These are phyloP conservation scores for Hyles euphorbiae DNA, from an alignment of 1,140 invertebrate species.

Conservation along the genomic window DNA sequence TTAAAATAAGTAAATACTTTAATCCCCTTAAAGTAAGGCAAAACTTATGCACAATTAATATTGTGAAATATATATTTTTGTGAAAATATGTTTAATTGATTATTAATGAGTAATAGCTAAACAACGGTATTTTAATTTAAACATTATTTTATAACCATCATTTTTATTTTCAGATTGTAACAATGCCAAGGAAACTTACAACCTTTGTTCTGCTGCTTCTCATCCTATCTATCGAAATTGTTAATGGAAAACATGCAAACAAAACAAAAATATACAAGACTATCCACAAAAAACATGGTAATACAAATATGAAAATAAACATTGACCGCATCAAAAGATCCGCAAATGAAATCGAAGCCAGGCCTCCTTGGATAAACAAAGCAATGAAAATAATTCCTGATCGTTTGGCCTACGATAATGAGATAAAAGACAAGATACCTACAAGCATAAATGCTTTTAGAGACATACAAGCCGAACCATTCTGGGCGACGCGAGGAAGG, in stretches of 20 bases:
- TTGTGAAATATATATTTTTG: no score
- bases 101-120: no score
- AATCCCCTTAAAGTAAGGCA: no score
- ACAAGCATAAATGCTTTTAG: conserved; percentile 4
- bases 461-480: conserved; percentile 35
- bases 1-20: no score
- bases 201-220: conserved; percentile 33
- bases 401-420: conserved; percentile 3
- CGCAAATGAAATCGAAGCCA: conserved; percentile 22
- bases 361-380: conserved; percentile 29
- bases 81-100: no score
- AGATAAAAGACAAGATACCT: conserved; percentile 4
- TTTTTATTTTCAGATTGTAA: conserved; percentile 36
- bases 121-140: no score
- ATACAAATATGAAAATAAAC: conserved; percentile 26
- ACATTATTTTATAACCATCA: not conserved
- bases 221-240: conserved; percentile 36
- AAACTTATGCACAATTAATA: no score
- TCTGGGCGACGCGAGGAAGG: conserved; percentile 55
- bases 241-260: conserved; percentile 42
- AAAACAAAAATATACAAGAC: conserved; percentile 31
- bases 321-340: conserved; percentile 44
- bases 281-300: conserved; percentile 27
- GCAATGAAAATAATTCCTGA: conserved; percentile 23
- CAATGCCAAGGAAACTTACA: conserved; percentile 41